Base-by-base conservation (phyloP, 2,888 invertebrate species). In the Macrophya annulata region DNA sequence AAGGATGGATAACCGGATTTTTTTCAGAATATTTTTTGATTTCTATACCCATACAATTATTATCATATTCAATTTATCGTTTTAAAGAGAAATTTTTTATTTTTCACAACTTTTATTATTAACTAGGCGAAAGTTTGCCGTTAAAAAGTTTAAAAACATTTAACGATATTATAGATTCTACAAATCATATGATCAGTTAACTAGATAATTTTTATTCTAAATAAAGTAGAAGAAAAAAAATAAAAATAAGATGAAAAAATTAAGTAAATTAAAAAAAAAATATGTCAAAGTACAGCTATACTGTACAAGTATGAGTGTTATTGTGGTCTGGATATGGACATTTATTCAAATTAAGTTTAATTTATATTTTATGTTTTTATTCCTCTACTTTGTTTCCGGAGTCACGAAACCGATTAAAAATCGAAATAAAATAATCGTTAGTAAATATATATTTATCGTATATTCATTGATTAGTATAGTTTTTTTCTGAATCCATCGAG, bases 1-100 rank as follows among this genome's bases (percentile, higher is more conserved):
- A 77, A 55, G 55, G 31, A 77, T 77, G 77, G 77, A 55, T 51
- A 77, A 77, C 77, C 55, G 77, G 77, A 74, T 45, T 74, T 77
- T 48, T 25, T 5, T 5, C 17, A 55, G 15, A 48, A 55, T 25
- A 62, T 77, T 37, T 15, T 6, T 15, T 21, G 43, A 76, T 21
- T 4, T n/a, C 15, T 15, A 21, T 31, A 31, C 31, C 31, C n/a
- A 43, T 8, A n/a, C 37, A 10, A 21, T 72, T n/a, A 43, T 37
- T 21, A n/a, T 17, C 43, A 37, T 81, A 68, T 68, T 68, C 37
- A 37, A 68, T 25, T 55, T 68, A 37, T 68, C 68, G 12, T 10
- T 31, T 31, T 8, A n/a, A 31, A 77, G 55, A 77, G 77, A 77
- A 77, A 77, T 48, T 25, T 25, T 17, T 74, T 55, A 55, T 77